A percentile compares a stretch with the other conserved stretches of the same genome.
These are phyloP conservation scores for Sinocyclocheilus grahami DNA, from an alignment of 2,113 vertebrate species.

Conservation along the genomic window DNA sequence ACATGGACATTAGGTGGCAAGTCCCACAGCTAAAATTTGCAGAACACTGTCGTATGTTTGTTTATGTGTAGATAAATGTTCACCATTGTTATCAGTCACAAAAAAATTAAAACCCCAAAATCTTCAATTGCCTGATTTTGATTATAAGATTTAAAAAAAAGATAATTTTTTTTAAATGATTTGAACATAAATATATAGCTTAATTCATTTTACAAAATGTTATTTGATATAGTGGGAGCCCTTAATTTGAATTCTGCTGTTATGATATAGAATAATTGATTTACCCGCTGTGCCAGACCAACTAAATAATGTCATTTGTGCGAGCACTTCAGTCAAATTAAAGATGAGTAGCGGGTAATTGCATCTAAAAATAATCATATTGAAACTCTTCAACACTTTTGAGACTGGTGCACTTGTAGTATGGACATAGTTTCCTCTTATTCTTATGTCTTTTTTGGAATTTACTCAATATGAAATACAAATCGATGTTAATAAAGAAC, in stretches of 20 bases:
- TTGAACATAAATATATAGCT: not conserved
- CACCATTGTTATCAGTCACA: not conserved
- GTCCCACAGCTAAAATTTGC: not conserved
- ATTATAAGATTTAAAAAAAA: no score
- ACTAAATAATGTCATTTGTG: constrained; percentile 31
- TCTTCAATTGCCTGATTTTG: no score
- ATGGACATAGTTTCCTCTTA: not conserved
- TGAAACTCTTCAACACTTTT: not conserved
- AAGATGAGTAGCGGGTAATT: constrained; percentile 26
- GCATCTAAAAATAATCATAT: constrained; percentile 28
- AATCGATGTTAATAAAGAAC: not conserved
- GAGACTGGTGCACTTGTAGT: not conserved
- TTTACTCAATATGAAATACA: not conserved
- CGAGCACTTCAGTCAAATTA: constrained; percentile 32
- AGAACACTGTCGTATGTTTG: not conserved
- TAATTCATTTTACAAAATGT: not conserved
- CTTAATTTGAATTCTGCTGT: not conserved
- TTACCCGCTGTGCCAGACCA: constrained; percentile 29
- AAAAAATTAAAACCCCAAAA: no score
- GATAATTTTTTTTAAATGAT: no score
- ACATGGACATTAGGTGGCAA: not conserved
- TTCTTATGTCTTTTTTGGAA: not conserved
- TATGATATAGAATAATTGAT: constrained; percentile 29
- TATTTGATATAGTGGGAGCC: not conserved
- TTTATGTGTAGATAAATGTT: not conserved